Evolutionary conservation across 2,113 vertebrate species (phyloP), one percentile per base, ranked within the genome.

Genomic region (Leptodactylus fuscus): DNA sequence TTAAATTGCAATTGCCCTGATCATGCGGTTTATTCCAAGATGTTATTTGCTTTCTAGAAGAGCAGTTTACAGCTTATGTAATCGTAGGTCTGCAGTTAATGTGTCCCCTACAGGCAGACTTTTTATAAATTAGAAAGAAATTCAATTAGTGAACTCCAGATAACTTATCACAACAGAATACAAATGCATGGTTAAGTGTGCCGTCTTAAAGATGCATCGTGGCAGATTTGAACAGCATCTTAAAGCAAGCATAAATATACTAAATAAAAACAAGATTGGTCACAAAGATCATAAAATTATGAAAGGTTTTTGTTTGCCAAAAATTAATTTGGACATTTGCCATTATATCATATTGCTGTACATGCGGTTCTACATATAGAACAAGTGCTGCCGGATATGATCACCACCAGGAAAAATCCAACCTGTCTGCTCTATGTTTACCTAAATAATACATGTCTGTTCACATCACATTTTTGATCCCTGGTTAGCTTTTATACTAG

Each of bases 111-210:
- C 89, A 93, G 92, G 91, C 89, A 93, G 87, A 51, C 87, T 89
- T 86, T 4, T 8, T 89, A 88, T 89, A 90, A 93, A 93, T 92
- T 92, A 90, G 90, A 89, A 89, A 88, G 89, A 90, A 92, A 92
- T 92, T 93, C 91, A 93, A 92, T 93, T 93, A 93, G 90, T 85
- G 87, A 91, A 90, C 87, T 90, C 58, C 88, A 90, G 91, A 93
- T 93, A 91, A 91, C 88, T 89, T 92, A 90, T 91, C 91, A 91
- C 87, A 87, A 88, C 89, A 88, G 91, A 93, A 92, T 90, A 90
- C 90, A 92, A 93, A 92, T 92, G 88, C 73, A 85, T 92, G 88
- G 90, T 89, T 90, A 88, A 90, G 87, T 87, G 81, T 86, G 91
- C 74, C 62, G 82, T 1, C 74, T 87, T 90, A 87, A 81, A 90